These are phyloP conservation scores for Metopia argyrocephala DNA, from an alignment of 2,888 invertebrate species.

Conservation along the genomic window DNA sequence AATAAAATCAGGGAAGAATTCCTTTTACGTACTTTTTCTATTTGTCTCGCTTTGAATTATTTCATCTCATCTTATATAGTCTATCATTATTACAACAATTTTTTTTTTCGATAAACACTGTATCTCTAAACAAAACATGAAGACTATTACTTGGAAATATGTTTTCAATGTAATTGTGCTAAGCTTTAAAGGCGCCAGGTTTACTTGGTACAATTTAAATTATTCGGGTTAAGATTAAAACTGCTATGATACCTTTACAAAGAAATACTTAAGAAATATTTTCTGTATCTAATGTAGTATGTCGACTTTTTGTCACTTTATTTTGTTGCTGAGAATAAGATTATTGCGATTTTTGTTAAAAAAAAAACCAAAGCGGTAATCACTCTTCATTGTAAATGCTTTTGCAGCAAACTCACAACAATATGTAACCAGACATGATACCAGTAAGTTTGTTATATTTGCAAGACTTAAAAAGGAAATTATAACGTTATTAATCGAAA, in stretches of 20 bases:
- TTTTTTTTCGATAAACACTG: background rate
- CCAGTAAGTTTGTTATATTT: no score
- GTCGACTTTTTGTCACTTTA: background rate
- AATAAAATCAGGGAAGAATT: background rate
- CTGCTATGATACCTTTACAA: background rate
- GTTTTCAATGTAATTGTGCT: conserved; percentile 8
- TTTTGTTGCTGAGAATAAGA: background rate
- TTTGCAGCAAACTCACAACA: no score
- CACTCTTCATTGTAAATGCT: no score
- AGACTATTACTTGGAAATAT: conserved; percentile 22
- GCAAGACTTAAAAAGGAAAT: no score
- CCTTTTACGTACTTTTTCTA: conserved; percentile 1
- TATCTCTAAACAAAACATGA: background rate
- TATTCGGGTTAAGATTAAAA: conserved; percentile 21
- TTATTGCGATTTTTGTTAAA: background rate
- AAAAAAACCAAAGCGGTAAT: no score
- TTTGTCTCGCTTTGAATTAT: background rate
- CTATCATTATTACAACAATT: background rate
- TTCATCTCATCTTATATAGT: conserved; percentile 1
- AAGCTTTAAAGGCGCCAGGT: conserved; percentile 20
- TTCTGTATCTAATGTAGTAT: background rate
- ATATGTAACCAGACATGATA: no score
- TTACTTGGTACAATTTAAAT: conserved; percentile 27
- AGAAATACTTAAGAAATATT: background rate
- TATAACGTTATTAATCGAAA: no score